Evolutionary conservation across 2,888 invertebrate species (phyloP), one percentile per base, ranked within the genome.

Genomic region (Harpalus rufipes): DNA sequence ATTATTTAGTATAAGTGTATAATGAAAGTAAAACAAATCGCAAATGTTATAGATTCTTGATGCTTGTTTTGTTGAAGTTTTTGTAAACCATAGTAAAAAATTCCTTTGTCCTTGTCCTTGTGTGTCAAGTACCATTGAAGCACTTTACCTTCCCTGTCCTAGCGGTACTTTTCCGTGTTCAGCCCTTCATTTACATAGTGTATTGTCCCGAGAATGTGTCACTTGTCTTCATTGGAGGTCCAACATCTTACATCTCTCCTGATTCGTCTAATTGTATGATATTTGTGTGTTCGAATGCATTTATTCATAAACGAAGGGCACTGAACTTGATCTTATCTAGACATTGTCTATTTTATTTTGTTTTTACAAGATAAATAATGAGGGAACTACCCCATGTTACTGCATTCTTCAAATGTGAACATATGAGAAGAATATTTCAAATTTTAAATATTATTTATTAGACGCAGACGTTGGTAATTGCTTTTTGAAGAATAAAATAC

Each of bases 231-330:
- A 21, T 8, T 16, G 25, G 72, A 65, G 81, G 82, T 82, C 39
- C 39, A 32, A 18, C 65, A 58, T 18, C 32, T 32, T 32, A 7
- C 5, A 65, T 7, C 61, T 56, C 83, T 56, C 41, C 72, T 56
- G 25, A 83, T 76, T 74, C 74, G 83, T 83, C 58, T 83, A 83
- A 76, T 74, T 83, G 83, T 83, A 41, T 44, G 72, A 76, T 83
- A 76, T 83, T 83, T 83, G 76, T 83, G 61, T 83, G 21, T 83
- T 74, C n/a, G 44, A 83, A 83, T 83, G 83, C 72, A 83, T 83
- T 59, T 83, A 83, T 83, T 74, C 83, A 83, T 83, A 83, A 76
- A 76, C 41, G 14, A 32, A 74, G 74, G 74, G 41, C 83, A 76
- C 10, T 83, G 76, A 83, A 83, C 83, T 68, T 74, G 72, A 74